Conservation (phyloP, 2,797 vertebrate genomes). For the Crocidura indochinensis region DNA sequence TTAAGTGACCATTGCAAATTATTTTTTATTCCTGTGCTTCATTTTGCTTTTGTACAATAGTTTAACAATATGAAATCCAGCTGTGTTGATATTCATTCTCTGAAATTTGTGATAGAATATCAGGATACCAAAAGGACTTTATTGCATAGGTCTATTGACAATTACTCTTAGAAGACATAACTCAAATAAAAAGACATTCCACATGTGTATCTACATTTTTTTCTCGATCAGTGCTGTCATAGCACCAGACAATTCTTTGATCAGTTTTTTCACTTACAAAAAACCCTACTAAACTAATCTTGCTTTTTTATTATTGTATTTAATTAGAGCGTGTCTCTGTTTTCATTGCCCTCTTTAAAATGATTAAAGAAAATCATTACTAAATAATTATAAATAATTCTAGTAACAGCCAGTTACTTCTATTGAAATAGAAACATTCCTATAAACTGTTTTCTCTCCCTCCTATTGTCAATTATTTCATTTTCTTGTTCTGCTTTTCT, state of each 20-base stretch:
- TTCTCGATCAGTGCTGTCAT: not conserved
- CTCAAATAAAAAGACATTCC: not conserved
- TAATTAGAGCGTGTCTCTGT: not conserved
- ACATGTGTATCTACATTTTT: not conserved
- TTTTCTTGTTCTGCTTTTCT: no score
- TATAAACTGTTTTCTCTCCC: no score
- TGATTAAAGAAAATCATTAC: no score
- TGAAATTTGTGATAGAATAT: not conserved
- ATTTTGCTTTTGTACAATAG: not conserved
- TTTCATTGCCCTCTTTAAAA: no score
- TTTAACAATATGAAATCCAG: not conserved
- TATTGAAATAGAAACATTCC: no score
- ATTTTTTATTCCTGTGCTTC: not conserved
- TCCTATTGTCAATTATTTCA: no score
- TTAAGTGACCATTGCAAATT: not conserved
- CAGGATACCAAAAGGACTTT: not conserved
- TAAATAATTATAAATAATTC: no score
- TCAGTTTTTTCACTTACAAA: not conserved
- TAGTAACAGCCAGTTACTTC: no score
- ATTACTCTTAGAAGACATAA: not conserved
- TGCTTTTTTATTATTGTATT: not conserved
- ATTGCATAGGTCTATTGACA: not conserved
- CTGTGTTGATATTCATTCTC: not conserved
- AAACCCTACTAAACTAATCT: not conserved
- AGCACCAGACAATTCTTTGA: not conserved